Evolutionary conservation across 2,113 vertebrate species (phyloP).

Genomic region (Labrus mixtus): DNA sequence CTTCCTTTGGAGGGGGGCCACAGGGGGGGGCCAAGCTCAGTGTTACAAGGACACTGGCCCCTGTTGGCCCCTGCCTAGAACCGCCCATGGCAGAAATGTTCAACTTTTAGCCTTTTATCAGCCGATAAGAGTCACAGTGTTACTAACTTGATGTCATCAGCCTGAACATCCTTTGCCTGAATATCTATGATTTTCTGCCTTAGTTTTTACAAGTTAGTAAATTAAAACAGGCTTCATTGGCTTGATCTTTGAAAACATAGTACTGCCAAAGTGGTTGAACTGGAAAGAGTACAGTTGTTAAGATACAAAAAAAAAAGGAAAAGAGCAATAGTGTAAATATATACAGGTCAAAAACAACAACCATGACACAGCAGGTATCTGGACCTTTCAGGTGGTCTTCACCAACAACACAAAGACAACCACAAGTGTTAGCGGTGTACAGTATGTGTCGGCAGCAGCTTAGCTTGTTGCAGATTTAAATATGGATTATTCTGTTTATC

Average conservation of each 20-base stretch:
- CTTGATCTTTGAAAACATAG: neutral
- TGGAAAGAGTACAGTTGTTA: no score
- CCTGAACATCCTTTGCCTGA: neutral
- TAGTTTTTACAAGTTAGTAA: neutral
- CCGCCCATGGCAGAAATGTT: neutral
- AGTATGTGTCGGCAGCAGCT: neutral
- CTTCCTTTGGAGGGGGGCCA: no score
- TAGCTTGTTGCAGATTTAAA: slow-evolving; percentile 1
- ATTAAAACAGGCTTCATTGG: neutral
- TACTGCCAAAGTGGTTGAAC: neutral
- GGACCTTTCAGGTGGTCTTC: neutral
- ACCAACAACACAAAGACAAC: neutral
- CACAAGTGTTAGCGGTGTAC: neutral
- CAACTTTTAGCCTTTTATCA: neutral
- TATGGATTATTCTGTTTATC: neutral
- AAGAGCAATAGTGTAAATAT: neutral
- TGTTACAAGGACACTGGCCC: no score
- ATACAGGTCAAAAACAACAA: neutral
- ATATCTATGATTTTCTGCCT: neutral
- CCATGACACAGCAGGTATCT: no score
- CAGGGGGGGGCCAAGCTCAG: no score
- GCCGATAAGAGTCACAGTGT: neutral
- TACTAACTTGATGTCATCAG: neutral
- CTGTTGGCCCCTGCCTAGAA: no score
- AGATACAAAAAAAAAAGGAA: neutral